Evolutionary conservation across 2,113 vertebrate species (phyloP).

Genomic region (Zosterops hypoxanthus): DNA sequence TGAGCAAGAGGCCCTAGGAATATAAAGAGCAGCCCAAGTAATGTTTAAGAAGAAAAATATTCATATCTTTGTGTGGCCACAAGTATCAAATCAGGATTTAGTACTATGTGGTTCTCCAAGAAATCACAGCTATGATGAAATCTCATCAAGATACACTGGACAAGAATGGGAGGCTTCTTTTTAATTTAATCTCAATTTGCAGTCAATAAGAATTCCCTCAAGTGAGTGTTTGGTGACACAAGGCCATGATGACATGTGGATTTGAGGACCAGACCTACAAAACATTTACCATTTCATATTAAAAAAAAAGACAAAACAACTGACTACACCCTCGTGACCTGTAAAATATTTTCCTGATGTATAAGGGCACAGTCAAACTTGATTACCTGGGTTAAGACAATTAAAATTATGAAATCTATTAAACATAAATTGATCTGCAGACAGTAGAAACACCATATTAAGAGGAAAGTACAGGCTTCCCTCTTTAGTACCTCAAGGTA

Average conservation of each 20-base stretch:
- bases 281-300: not conserved
- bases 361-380: not conserved
- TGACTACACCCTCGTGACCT: not conserved
- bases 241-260: fast-evolving
- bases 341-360: not conserved
- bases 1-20: not conserved
- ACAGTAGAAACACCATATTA: not conserved
- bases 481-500: not conserved
- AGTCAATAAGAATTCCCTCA: not conserved
- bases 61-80: not conserved
- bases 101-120: not conserved
- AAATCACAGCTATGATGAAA: not conserved
- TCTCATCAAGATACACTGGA: not conserved
- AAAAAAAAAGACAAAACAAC: not conserved
- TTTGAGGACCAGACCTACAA: not conserved
- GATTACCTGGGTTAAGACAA: not conserved
- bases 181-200: not conserved
- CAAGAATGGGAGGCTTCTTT: not conserved
- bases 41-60: not conserved
- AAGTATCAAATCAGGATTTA: not conserved
- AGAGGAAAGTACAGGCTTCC: not conserved
- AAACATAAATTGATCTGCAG: not conserved
- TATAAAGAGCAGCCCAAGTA: not conserved
- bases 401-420: not conserved
- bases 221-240: not conserved